phyloP scores from a whole-genome alignment of 2,888 invertebrate species.

The Heteromyza rotundicornis region DNA sequence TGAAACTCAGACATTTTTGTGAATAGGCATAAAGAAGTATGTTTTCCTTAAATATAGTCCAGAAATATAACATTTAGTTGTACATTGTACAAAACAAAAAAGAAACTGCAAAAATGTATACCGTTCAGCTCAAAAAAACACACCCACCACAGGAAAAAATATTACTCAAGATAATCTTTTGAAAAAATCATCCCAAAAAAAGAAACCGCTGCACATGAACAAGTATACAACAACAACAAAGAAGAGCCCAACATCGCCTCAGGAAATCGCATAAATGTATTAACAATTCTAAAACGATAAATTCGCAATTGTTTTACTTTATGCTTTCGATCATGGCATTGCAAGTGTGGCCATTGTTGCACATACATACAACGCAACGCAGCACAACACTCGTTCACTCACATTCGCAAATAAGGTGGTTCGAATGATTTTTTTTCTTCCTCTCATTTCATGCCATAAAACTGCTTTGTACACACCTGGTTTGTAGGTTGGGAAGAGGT shows the following conservation, averaged over 20 bases:
- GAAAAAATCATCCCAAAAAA: conserved; percentile 2
- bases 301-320: conserved; percentile 16
- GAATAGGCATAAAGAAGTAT: too few species aligned
- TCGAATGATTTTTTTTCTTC: not conserved
- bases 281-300: conserved; percentile 31
- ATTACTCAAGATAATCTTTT: not conserved
- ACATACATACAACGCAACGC: conserved; percentile 1
- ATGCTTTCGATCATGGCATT: conserved; percentile 23
- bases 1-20: too few species aligned
- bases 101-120: too few species aligned
- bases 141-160: too few species aligned
- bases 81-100: too few species aligned
- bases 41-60: too few species aligned
- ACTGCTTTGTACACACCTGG: conserved; percentile 14
- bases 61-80: too few species aligned
- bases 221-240: not conserved
- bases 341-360: conserved; percentile 25
- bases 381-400: not conserved
- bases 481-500: not conserved
- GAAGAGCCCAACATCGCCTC: not conserved
- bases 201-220: conserved; percentile 2
- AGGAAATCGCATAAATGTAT: conserved; percentile 30
- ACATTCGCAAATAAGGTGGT: conserved; percentile 1
- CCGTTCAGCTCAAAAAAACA: too few species aligned
- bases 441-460: not conserved